Conservation (phyloP, 2,113 vertebrate species). For the Podocnemis expansa region DNA sequence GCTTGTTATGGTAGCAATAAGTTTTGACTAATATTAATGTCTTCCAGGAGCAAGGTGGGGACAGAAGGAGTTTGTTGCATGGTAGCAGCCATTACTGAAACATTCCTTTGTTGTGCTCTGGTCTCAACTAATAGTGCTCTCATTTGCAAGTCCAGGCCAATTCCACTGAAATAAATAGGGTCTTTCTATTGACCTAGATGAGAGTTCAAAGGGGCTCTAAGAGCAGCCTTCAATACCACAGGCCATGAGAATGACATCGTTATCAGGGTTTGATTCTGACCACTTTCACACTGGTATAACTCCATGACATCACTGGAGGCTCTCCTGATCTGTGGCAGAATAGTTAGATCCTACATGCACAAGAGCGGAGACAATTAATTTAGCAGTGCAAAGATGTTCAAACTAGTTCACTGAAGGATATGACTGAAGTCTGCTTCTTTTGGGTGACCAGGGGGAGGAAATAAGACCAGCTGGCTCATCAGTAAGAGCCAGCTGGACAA, state of each 20-base stretch:
- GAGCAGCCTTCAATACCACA: neutral
- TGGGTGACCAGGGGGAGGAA: neutral
- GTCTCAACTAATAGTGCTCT: neutral
- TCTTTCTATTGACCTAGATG: neutral
- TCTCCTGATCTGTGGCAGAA: conserved; percentile 32
- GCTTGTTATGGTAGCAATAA: too few relatives aligned
- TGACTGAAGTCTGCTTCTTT: conserved; percentile 43
- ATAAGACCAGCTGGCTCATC: conserved; percentile 59
- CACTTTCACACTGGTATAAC: neutral
- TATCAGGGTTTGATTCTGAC: neutral
- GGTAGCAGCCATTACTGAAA: neutral
- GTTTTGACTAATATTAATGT: neutral
- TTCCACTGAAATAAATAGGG: neutral
- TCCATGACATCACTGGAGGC: neutral
- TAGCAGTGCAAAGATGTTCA: conserved; percentile 34
- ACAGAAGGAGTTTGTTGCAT: neutral
- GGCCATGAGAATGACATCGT: neutral
- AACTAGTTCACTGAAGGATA: conserved; percentile 43
- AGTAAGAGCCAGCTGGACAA: conserved; percentile 59
- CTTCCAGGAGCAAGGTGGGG: neutral
- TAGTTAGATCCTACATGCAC: neutral
- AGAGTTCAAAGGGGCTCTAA: neutral
- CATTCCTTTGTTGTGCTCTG: neutral
- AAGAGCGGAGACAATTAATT: neutral
- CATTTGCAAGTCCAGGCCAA: neutral